Percentiles rank a stretch among this genome's conserved stretches.
Evolutionary conservation across 2,113 vertebrate genomes (phyloP).

Genomic region (Cairina moschata): DNA sequence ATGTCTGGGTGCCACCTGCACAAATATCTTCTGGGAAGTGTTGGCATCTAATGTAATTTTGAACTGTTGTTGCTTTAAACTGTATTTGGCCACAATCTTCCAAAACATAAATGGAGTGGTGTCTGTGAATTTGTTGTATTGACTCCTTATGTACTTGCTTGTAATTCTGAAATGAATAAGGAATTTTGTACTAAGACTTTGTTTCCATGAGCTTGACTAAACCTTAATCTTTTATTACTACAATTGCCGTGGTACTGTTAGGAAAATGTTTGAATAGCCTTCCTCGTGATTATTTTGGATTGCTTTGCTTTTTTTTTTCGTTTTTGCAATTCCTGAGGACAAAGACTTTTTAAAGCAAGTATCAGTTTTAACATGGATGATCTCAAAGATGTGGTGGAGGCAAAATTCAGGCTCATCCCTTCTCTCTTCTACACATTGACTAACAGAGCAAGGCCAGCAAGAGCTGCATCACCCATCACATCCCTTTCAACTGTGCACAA

Average conservation of each 20-base stretch:
- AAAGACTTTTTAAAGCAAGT: not conserved
- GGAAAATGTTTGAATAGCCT: not conserved
- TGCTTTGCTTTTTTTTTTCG: not conserved
- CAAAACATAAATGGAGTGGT: not conserved
- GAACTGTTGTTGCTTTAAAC: not conserved
- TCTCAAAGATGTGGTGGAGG: not conserved
- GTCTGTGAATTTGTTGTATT: not conserved
- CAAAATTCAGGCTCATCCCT: not conserved
- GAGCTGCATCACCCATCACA: not conserved
- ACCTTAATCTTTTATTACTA: not conserved
- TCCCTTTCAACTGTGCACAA: not conserved
- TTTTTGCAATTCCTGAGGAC: not conserved
- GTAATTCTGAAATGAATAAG: not conserved
- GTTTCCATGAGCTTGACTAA: not conserved
- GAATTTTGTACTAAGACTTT: not conserved
- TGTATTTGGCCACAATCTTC: not conserved
- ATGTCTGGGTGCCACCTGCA: not conserved
- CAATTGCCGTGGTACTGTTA: not conserved
- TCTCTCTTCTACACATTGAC: not conserved
- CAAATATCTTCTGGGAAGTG: not conserved
- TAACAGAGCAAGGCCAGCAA: not conserved
- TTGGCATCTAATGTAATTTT: not conserved
- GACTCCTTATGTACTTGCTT: not conserved
- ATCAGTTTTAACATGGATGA: not conserved
- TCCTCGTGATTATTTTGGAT: not conserved